Percentiles rank a stretch among this genome's conserved stretches.
Conservation (phyloP, 2,888 invertebrate species). For the Callinectes sapidus region DNA sequence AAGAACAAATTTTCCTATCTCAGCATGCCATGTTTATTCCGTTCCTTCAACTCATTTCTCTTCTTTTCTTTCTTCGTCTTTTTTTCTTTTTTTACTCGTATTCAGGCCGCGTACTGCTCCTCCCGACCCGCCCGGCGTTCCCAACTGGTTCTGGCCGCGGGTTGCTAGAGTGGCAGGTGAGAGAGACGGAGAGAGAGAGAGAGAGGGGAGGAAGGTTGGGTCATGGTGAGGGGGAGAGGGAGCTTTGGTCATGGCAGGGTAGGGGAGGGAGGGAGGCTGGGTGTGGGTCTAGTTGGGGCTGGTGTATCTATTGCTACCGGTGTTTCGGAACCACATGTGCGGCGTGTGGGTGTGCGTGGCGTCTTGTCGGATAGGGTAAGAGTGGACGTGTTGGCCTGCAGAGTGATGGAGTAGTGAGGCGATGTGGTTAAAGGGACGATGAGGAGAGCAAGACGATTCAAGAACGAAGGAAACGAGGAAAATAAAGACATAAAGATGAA, state of each 20-base stretch:
- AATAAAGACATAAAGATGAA: not conserved
- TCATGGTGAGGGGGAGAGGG: not conserved
- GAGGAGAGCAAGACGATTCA: not conserved
- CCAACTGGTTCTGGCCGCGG: not conserved
- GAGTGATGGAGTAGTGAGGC: too few species aligned
- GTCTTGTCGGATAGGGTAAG: not conserved
- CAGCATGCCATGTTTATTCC: not conserved
- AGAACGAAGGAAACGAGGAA: not conserved
- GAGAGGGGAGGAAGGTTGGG: not conserved
- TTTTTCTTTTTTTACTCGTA: not conserved
- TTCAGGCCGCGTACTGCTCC: not conserved
- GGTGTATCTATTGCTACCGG: not conserved
- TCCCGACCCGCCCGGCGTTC: not conserved
- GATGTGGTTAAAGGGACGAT: not conserved
- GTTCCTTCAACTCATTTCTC: not conserved
- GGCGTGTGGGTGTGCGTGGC: not conserved
- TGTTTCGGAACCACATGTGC: not conserved
- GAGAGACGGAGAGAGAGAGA: not conserved
- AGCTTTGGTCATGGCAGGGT: not conserved
- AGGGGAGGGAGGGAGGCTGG: not conserved
- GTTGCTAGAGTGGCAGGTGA: not conserved
- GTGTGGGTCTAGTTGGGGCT: not conserved
- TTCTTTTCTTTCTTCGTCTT: not conserved
- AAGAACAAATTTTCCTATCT: not conserved
- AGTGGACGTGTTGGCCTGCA: not conserved